A percentile compares a stretch with the other conserved stretches of the same genome.
Conservation (phyloP, 2,113 vertebrate species). For the Coregonus clupeaformis region DNA sequence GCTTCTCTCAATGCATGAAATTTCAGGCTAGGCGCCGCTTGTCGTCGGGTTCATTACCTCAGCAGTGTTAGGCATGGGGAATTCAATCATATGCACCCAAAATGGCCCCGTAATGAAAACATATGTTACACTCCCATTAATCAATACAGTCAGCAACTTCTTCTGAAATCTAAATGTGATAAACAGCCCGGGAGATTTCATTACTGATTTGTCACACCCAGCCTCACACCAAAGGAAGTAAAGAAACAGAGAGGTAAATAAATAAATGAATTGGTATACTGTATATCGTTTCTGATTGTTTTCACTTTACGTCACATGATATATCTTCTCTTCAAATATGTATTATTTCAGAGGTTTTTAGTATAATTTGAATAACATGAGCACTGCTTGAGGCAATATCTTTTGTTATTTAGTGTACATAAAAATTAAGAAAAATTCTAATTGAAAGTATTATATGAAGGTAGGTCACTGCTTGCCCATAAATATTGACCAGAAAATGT, state of each 20-base stretch:
- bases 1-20: conserved; percentile 73
- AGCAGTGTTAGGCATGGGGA: conserved; percentile 61
- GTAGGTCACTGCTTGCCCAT: conserved; percentile 54
- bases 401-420: conserved; percentile 24
- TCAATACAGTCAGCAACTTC: conserved; percentile 72
- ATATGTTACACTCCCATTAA: conserved; percentile 72
- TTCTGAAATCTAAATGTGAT: conserved; percentile 69
- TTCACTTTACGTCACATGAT: conserved; percentile 22
- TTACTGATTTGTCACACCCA: conserved; percentile 68
- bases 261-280: conserved; percentile 65
- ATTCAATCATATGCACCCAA: conserved; percentile 70
- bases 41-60: conserved; percentile 75
- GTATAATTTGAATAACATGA: neutral
- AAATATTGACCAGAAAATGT: conserved; percentile 67
- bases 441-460: conserved; percentile 45
- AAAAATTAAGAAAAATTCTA: conserved; percentile 36
- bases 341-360: conserved; percentile 21
- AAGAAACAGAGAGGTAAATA: too few relatives aligned
- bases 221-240: conserved; percentile 54
- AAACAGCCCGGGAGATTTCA: conserved; percentile 74
- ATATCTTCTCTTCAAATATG: neutral
- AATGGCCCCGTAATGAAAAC: conserved; percentile 75
- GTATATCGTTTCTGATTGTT: conserved; percentile 64
- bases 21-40: conserved; percentile 71
- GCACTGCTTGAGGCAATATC: neutral